phyloP scores from a whole-genome alignment of 2,113 vertebrate genomes.

The Varanus komodoensis region DNA sequence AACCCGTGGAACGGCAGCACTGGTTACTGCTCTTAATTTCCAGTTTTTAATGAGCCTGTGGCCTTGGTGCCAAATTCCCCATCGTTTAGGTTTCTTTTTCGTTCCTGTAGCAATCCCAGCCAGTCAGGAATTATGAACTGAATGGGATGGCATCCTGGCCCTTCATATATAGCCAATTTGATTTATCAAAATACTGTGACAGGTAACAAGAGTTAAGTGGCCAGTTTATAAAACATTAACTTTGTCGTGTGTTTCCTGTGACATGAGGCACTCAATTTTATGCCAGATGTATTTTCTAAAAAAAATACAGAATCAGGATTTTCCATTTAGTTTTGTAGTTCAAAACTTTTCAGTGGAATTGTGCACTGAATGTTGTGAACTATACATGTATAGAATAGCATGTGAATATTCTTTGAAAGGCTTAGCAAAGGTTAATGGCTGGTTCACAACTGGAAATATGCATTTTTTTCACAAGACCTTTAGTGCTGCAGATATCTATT shows the following conservation, averaged over 20 bases:
- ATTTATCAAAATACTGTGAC: background rate
- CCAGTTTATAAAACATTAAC: background rate
- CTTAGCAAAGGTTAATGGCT: background rate
- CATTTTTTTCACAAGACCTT: constrained; percentile 60
- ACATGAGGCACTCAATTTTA: constrained; percentile 23
- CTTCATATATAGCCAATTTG: background rate
- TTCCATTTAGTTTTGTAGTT: constrained; percentile 49
- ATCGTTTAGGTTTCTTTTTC: background rate
- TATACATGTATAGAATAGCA: background rate
- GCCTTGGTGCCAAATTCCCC: background rate
- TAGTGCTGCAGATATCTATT: constrained; percentile 70
- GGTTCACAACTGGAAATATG: constrained; percentile 53
- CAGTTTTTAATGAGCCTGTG: background rate
- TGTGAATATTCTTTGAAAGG: constrained; percentile 36
- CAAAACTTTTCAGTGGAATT: constrained; percentile 66
- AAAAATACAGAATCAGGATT: constrained; percentile 50
- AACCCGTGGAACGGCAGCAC: no score
- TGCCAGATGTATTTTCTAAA: constrained; percentile 40
- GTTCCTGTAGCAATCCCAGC: background rate
- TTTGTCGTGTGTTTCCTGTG: constrained; percentile 31
- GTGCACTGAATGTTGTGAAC: constrained; percentile 29
- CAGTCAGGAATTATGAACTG: background rate
- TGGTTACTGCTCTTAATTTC: background rate
- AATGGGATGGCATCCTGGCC: background rate
- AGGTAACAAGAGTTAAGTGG: background rate